A percentile compares a stretch with the other conserved stretches of the same genome.
phyloP scores from a whole-genome alignment of 2,113 vertebrate genomes.

The Craseonycteris thonglongyai region DNA sequence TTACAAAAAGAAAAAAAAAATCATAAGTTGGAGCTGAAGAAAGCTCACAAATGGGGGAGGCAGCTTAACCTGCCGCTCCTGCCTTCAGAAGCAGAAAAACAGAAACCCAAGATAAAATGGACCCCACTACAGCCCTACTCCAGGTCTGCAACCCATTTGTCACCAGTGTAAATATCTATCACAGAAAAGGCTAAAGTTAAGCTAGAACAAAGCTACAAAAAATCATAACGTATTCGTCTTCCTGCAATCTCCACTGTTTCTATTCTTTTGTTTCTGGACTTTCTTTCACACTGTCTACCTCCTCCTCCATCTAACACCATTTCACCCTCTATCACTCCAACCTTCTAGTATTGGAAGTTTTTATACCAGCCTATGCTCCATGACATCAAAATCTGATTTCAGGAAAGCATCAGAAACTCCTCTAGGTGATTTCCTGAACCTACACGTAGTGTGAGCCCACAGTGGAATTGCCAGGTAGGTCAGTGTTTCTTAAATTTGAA shows the following conservation, averaged over 20 bases:
- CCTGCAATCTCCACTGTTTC: background rate
- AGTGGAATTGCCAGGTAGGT: background rate
- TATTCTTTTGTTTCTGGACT: background rate
- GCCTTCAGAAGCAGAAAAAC: background rate
- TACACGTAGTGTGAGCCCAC: rapidly evolving
- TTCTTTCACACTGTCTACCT: background rate
- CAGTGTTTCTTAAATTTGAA: background rate
- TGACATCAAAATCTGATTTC: background rate
- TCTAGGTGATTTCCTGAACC: background rate
- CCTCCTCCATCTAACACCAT: too few relatives aligned
- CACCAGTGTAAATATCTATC: background rate
- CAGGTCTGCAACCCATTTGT: background rate
- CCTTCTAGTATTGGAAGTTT: background rate
- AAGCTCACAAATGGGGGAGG: background rate
- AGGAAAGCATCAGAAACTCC: background rate
- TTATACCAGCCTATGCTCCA: background rate
- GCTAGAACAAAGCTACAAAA: background rate
- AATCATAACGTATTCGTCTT: background rate
- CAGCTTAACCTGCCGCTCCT: background rate
- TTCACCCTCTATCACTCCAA: background rate
- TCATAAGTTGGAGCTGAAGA: background rate
- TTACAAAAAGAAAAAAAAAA: constrained; percentile 41
- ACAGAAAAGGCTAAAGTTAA: background rate
- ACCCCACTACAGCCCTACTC: background rate
- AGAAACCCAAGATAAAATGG: background rate